These are phyloP conservation scores for Rhagophthalmus giganteus DNA, from an alignment of 2,888 invertebrate species.

Conservation along the genomic window DNA sequence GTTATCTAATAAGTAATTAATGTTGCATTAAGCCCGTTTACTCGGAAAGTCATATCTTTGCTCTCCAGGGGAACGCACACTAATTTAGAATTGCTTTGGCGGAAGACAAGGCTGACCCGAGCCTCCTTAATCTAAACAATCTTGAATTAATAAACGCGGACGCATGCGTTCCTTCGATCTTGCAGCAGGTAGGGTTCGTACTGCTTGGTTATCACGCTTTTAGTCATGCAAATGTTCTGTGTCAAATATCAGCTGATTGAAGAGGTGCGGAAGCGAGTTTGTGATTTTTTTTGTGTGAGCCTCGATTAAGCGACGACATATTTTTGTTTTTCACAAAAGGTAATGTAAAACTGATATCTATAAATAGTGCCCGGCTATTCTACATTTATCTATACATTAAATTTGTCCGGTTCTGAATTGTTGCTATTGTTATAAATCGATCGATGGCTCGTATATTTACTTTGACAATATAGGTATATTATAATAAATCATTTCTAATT, in stretches of 20 bases:
- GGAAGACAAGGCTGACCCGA: conserved; percentile 6
- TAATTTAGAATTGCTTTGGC: conserved; percentile 7
- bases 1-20: not conserved
- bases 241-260: conserved; percentile 16
- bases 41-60: conserved; percentile 2
- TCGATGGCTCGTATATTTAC: no score
- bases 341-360: no score
- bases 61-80: conserved; percentile 2
- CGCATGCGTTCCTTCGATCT: conserved; percentile 18
- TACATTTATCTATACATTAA: no score
- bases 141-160: conserved; percentile 16
- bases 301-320: not conserved
- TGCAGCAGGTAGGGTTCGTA: conserved; percentile 3
- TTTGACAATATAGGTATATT: no score
- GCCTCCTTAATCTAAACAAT: conserved; percentile 23
- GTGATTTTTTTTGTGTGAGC: no score
- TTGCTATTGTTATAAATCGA: no score
- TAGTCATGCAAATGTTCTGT: conserved; percentile 6
- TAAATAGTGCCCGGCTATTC: no score
- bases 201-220: conserved; percentile 4
- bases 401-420: no score
- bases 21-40: not conserved
- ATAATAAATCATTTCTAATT: no score
- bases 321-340: no score
- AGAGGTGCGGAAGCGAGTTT: no score